Evolutionary conservation across 2,888 invertebrate species (phyloP).

Genomic region (Cheilosia vernalis): DNA sequence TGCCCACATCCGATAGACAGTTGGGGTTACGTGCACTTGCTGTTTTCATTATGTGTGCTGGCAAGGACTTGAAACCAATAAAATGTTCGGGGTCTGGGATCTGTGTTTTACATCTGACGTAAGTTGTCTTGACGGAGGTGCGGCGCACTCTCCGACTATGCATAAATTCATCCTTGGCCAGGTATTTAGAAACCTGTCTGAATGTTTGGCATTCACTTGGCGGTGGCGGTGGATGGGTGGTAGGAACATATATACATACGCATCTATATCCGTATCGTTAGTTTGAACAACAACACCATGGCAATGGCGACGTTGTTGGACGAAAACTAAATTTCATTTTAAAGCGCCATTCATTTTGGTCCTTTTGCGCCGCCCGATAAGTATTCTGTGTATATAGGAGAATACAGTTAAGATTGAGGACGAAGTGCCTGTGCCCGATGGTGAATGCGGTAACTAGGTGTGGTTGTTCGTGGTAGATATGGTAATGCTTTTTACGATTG

Average conservation of each 20-base stretch:
- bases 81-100: constrained; percentile 70
- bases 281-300: constrained; percentile 36
- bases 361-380: constrained; percentile 66
- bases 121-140: constrained; percentile 69
- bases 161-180: constrained; percentile 71
- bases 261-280: constrained; percentile 24
- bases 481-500: constrained; percentile 75
- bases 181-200: constrained; percentile 73
- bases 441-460: constrained; percentile 75
- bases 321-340: constrained; percentile 74
- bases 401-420: constrained; percentile 63
- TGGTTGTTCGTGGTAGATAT: constrained; percentile 73
- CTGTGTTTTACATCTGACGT: constrained; percentile 69
- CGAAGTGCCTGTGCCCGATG: constrained; percentile 64
- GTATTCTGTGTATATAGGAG: constrained; percentile 38
- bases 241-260: constrained; percentile 1
- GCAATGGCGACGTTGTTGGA: constrained; percentile 49
- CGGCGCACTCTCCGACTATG: constrained; percentile 64
- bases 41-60: constrained; percentile 56
- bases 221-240: constrained; percentile 7
- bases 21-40: constrained; percentile 47
- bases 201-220: constrained; percentile 68
- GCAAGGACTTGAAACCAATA: constrained; percentile 70
- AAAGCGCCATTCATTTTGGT: constrained; percentile 71
- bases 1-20: background rate